phyloP scores from a whole-genome alignment of 1,140 invertebrate genomes.

The Sminthurides bifidus region DNA sequence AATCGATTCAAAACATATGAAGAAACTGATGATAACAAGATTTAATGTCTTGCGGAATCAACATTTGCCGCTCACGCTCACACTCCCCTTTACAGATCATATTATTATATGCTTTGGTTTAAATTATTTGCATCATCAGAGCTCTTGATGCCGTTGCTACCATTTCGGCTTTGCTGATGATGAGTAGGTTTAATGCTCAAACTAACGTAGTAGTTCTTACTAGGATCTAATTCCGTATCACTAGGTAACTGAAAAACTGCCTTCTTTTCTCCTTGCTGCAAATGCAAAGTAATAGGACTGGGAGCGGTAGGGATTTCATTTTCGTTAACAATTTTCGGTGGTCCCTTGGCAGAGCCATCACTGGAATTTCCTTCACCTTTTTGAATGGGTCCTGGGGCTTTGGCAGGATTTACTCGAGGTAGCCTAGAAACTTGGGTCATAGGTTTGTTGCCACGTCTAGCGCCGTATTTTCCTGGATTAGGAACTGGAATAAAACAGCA shows the following conservation, averaged over 20 bases:
- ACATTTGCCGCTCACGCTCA: too few species aligned
- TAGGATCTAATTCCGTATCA: constrained; percentile 50
- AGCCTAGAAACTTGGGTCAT: constrained; percentile 1
- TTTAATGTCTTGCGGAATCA: too few species aligned
- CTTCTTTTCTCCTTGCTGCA: constrained; percentile 37
- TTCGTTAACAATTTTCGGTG: background rate
- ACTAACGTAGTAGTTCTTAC: constrained; percentile 77
- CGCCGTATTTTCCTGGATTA: background rate
- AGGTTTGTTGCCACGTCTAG: background rate
- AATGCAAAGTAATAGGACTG: constrained; percentile 28
- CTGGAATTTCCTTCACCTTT: constrained; percentile 1
- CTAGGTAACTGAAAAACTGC: background rate
- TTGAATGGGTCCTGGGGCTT: constrained; percentile 27
- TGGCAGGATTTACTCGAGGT: constrained; percentile 21
- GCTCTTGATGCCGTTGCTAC: background rate
- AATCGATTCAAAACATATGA: too few species aligned
- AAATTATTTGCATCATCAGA: background rate
- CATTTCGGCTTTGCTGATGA: background rate
- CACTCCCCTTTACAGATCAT: too few species aligned
- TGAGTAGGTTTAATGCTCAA: constrained; percentile 59
- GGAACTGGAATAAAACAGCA: background rate
- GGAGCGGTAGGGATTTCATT: constrained; percentile 3
- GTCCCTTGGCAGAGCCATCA: background rate
- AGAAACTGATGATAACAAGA: too few species aligned
- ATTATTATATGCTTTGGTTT: too few species aligned